These are phyloP conservation scores for Penaeus japonicus DNA, from an alignment of 1,140 invertebrate species.

Conservation along the genomic window DNA sequence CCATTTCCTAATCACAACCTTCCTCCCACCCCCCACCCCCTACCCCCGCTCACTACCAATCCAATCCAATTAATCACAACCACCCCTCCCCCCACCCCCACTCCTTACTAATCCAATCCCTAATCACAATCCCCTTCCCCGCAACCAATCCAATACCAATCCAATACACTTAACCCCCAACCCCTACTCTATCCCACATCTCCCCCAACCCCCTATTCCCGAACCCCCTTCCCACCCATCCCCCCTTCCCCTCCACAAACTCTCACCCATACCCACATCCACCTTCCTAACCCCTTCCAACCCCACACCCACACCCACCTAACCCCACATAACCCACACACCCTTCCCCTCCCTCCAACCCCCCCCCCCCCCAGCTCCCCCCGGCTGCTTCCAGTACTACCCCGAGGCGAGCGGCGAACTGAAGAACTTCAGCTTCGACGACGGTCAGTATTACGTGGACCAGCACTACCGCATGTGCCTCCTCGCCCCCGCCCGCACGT, in stretches of 20 bases:
- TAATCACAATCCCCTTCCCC: too few relatives aligned
- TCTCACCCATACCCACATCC: too few relatives aligned
- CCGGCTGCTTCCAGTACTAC: conserved; percentile 32
- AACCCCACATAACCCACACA: too few relatives aligned
- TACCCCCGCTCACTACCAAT: too few relatives aligned
- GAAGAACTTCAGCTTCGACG: conserved; percentile 39
- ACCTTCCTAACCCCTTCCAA: too few relatives aligned
- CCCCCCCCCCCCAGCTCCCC: neutral
- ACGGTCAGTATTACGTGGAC: conserved; percentile 37
- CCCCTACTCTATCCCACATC: neutral
- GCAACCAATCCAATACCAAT: too few relatives aligned
- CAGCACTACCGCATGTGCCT: conserved; percentile 38
- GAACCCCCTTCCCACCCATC: neutral
- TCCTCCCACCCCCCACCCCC: neutral
- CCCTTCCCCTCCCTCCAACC: neutral
- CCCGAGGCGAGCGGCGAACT: neutral
- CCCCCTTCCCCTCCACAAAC: neutral
- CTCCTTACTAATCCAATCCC: too few relatives aligned
- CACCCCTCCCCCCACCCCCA: too few relatives aligned
- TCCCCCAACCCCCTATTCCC: neutral
- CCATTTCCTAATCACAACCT: too few relatives aligned
- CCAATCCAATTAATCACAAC: too few relatives aligned
- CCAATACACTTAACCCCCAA: too few relatives aligned
- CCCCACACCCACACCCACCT: neutral
- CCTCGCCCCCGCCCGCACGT: neutral